Evolutionary conservation across 2,888 invertebrate species (phyloP).

Genomic region (Anthrax anthrax): DNA sequence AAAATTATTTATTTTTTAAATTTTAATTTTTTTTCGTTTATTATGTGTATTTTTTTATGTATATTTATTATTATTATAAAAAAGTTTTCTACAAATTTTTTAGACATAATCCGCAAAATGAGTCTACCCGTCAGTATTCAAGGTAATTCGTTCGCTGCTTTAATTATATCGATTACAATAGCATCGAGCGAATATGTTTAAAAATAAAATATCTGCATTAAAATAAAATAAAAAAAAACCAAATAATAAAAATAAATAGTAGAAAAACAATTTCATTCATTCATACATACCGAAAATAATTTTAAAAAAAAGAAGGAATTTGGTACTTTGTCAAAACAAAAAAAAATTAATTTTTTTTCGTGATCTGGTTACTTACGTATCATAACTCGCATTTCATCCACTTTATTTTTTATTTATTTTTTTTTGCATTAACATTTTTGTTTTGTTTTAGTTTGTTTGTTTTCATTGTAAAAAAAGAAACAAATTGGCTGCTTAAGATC

Average conservation of each 20-base stretch:
- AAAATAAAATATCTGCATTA: too few species aligned
- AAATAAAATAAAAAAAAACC: too few species aligned
- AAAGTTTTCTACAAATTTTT: conserved; percentile 20
- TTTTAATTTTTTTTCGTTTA: neutral
- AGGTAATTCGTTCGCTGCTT: conserved; percentile 26
- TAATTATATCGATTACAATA: neutral
- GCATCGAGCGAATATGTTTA: neutral
- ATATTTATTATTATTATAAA: neutral
- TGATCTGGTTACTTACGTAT: too few species aligned
- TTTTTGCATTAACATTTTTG: neutral
- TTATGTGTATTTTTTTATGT: conserved; percentile 1
- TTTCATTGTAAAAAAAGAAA: too few species aligned
- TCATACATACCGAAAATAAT: too few species aligned
- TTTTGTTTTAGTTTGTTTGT: too few species aligned
- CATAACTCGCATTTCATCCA: neutral
- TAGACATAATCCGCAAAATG: conserved; percentile 34
- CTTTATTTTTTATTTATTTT: neutral
- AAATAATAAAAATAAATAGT: too few species aligned
- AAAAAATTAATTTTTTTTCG: too few species aligned
- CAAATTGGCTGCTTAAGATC: too few species aligned
- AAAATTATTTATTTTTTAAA: neutral
- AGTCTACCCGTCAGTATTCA: conserved; percentile 23
- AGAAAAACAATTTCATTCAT: too few species aligned
- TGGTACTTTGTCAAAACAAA: too few species aligned
- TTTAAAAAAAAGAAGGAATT: too few species aligned